Percentiles rank a stretch among this genome's conserved stretches.
Evolutionary conservation across 2,888 invertebrate species (phyloP).

Genomic region (Craniophora ligustri): DNA sequence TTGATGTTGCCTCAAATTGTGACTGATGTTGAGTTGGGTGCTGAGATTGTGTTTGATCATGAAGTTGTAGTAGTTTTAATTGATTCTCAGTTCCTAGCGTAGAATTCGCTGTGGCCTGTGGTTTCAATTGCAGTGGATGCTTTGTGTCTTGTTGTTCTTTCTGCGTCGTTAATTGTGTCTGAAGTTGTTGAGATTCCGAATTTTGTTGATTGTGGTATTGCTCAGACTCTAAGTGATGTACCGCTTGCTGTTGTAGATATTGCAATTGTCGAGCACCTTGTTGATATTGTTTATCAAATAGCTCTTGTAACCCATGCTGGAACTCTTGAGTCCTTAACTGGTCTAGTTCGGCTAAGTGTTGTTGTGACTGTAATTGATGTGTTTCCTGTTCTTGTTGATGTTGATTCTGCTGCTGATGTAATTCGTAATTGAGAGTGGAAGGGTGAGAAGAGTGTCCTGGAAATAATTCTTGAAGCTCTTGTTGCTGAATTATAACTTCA

Average conservation of each 20-base stretch:
- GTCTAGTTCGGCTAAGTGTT: background rate
- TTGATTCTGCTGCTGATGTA: background rate
- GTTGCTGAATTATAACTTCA: slow-evolving; percentile 38
- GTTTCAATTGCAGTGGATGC: slow-evolving; percentile 8
- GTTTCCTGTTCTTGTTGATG: slow-evolving; percentile 5
- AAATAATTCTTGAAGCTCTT: slow-evolving; percentile 38
- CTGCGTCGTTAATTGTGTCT: background rate
- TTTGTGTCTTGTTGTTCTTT: slow-evolving; percentile 4
- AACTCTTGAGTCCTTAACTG: background rate
- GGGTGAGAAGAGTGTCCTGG: slow-evolving; percentile 13
- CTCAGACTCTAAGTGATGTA: background rate
- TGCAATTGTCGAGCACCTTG: background rate
- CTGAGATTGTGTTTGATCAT: slow-evolving; percentile 6
- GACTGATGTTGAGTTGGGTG: background rate
- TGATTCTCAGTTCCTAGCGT: slow-evolving; percentile 8
- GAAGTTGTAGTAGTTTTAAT: background rate
- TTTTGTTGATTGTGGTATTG: slow-evolving; percentile 15
- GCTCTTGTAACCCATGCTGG: background rate
- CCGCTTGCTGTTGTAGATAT: background rate
- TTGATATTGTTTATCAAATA: background rate
- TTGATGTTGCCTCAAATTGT: slow-evolving; percentile 7
- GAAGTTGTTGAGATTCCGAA: background rate
- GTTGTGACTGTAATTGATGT: slow-evolving; percentile 7
- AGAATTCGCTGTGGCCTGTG: slow-evolving; percentile 18
- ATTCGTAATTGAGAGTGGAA: background rate